Percentiles rank a stretch among this genome's conserved stretches.
Evolutionary conservation across 2,113 vertebrate genomes (phyloP).

Genomic region (Anser brachyrhynchus): DNA sequence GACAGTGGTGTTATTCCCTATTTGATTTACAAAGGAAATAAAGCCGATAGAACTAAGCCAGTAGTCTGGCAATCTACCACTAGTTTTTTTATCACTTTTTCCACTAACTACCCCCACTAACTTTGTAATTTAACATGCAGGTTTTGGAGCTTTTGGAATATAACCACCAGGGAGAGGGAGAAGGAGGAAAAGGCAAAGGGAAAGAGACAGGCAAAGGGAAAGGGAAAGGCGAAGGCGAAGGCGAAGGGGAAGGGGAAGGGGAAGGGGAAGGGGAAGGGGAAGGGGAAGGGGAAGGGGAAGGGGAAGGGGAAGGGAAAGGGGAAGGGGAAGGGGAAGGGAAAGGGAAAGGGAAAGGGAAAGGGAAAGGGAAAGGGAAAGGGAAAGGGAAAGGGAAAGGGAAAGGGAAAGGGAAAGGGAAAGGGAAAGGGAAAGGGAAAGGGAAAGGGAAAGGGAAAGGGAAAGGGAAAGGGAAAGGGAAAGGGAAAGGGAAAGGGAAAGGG

Average conservation of each 20-base stretch:
- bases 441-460: background rate
- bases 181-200: background rate
- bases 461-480: background rate
- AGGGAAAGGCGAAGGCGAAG: too few species aligned
- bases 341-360: background rate
- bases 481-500: background rate
- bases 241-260: too few species aligned
- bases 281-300: background rate
- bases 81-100: background rate
- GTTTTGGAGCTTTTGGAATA: background rate
- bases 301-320: too few species aligned
- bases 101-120: background rate
- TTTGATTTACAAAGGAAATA: conserved; percentile 14
- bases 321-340: too few species aligned
- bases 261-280: background rate
- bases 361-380: too few species aligned
- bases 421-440: background rate
- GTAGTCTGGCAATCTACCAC: background rate
- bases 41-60: background rate
- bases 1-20: background rate
- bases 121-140: background rate
- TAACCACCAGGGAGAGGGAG: background rate
- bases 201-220: background rate
- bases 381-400: background rate
- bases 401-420: too few species aligned